Base-by-base conservation (phyloP, 2,797 vertebrate genomes). In the Pangasius sanitwongsei region DNA sequence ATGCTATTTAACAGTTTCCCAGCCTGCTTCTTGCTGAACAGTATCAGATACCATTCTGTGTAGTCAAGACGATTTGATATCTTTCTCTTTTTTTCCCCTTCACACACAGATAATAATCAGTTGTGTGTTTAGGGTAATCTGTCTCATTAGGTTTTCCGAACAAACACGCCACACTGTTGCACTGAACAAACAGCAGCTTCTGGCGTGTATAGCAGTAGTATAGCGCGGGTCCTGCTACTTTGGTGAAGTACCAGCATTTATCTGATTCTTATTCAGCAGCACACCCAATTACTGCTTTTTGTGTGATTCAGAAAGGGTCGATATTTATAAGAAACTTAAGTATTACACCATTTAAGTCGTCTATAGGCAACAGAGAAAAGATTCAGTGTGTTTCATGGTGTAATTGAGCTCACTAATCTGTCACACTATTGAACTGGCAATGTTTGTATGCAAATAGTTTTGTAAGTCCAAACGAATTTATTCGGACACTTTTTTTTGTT, bases 151-250 rank as follows among this genome's bases (percentile, higher is more conserved):
- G 48, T 82, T 63, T 59, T n/a, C 2, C 25, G 55, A 55, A 77
- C 81, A 74, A 90, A 50, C 50, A n/a, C 61, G 28, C 74, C 83
- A 75, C 78, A 57, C 82, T 77, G 86, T 85, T 25, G 53, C 74
- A 28, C 63, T 85, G 82, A 88, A 86, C 78, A 89, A 86, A 91
- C 84, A 89, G 18, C 63, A 55, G 41, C 87, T 69, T 83, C 70
- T 74, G 55, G 50, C 59, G 18, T 69, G n/a, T 55, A 37, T 48
- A 53, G 31, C 44, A 44, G 16, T 34, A 9, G 37, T 80, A 44
- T 88, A 85, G 3, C 1, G 55, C 80, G 44, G 50, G 50, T 59
- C 50, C 81, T 44, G 69, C 53, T 85, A 48, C 87, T 87, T 86
- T 41, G 28, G 87, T 48, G 61, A 80, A 57, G 82, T 87, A 55